phyloP scores from a whole-genome alignment of 2,113 vertebrate genomes.

The Formicarius rufipectus region DNA sequence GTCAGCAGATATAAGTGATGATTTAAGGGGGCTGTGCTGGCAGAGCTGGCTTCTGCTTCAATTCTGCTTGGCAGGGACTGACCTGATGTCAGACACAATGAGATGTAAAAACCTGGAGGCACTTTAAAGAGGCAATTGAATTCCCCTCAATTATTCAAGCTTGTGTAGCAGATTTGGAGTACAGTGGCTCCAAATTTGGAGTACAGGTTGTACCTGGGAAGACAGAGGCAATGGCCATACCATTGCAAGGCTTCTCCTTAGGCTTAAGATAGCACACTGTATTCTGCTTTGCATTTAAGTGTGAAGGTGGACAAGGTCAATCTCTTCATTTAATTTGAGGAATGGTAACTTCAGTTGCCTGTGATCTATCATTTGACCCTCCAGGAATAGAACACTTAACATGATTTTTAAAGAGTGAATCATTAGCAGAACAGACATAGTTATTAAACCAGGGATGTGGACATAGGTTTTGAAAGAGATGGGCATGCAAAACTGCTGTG shows the following conservation, averaged over 20 bases:
- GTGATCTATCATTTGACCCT: background rate
- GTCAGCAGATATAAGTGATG: background rate
- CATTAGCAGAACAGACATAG: background rate
- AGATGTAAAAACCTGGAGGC: background rate
- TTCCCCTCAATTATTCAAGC: background rate
- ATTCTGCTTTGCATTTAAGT: background rate
- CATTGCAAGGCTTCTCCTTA: background rate
- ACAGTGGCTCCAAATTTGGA: too few species aligned
- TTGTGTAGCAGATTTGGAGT: fast-evolving
- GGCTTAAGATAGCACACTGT: background rate
- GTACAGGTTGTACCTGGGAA: background rate
- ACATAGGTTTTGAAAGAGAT: background rate
- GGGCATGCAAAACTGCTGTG: background rate
- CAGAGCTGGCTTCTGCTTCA: background rate
- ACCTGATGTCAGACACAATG: background rate
- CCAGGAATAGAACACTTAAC: background rate
- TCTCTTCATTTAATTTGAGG: background rate
- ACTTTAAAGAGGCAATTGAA: background rate
- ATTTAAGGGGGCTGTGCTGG: background rate
- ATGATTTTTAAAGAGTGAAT: background rate
- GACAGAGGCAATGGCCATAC: background rate
- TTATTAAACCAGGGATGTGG: background rate
- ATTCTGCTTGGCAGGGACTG: background rate
- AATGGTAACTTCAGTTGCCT: background rate
- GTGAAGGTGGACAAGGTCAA: too few species aligned